A percentile compares a stretch with the other conserved stretches of the same genome.
phyloP scores from a whole-genome alignment of 2,888 invertebrate species.

The Melitaea athalia region DNA sequence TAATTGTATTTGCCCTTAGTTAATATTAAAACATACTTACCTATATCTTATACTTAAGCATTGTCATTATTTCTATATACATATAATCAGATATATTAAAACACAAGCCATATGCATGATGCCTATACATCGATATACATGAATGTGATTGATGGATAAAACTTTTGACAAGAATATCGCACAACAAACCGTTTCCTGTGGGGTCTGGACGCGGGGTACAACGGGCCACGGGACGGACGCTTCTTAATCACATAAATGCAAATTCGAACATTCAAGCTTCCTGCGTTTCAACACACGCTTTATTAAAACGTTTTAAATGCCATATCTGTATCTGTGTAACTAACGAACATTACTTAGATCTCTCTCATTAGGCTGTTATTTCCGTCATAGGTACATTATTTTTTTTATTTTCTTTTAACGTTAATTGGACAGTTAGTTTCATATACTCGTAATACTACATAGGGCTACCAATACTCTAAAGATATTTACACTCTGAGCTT shows the following conservation, averaged over 20 bases:
- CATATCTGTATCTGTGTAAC: conserved; percentile 35
- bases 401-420: conserved; percentile 44
- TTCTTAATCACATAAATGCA: conserved; percentile 75
- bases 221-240: conserved; percentile 57
- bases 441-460: conserved; percentile 45
- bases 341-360: conserved; percentile 44
- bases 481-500: not conserved
- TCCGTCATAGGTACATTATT: conserved; percentile 50
- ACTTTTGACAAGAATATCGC: conserved; percentile 29
- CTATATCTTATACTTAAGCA: no score
- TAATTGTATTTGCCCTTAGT: no score
- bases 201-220: conserved; percentile 30
- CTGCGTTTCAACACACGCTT: conserved; percentile 49
- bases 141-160: conserved; percentile 25
- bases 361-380: conserved; percentile 64
- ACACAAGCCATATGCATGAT: not conserved
- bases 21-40: no score
- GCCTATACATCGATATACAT: not conserved
- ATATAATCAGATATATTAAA: no score
- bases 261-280: conserved; percentile 73
- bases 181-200: conserved; percentile 37
- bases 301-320: conserved; percentile 31
- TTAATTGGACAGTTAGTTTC: conserved; percentile 60
- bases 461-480: conserved; percentile 20
- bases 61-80: no score